Evolutionary conservation across 2,888 invertebrate species (phyloP), one percentile per base, ranked within the genome.

Genomic region (Brachypalpus laphriformis): DNA sequence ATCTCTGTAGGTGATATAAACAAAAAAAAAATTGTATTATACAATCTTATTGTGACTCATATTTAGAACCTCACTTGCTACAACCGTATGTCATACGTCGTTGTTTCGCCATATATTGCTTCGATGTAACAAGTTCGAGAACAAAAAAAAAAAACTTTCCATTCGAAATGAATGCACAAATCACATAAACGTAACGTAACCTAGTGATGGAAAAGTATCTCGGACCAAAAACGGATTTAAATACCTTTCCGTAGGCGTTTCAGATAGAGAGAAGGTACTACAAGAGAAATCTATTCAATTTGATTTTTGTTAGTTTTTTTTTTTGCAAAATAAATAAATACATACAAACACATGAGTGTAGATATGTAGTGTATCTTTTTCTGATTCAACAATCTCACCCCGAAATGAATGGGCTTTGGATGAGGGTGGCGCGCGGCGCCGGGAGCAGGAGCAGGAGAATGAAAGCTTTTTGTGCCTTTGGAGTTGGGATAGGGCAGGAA

Each of bases 401-500:
- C 37, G 20, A 34, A 34, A 18, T 45, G 51, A 66, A 42, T 54
- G 37, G 18, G n/a, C 5, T 20, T n/a, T 7, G n/a, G 8, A 7
- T 20, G 2, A 20, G 47, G 25, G 7, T 18, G 22, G 11, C 16
- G 25, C 2, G 7, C 6, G 16, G 57, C 1, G 37, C 5, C 31
- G 8, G 31, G 31, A 5, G 37, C n/a, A 49, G 34, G 14, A 51
- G n/a, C 42, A 63, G 49, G 59, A 66, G 66, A 14, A 51, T 9
- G 6, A 70, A 47, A 80, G 80, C 75, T 80, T 77, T 77, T 61
- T 42, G 22, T 28, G 11, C 14, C 40, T 25, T 45, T 28, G 57
- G 56, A 59, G 70, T 85, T 85, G 83, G 83, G 80, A 80, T 80
- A 85, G 83, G 83, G 68, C 80, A 54, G 2, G 25, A 42, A 40